Evolutionary conservation across 2,888 invertebrate species (phyloP).

Genomic region (Congeria kusceri): DNA sequence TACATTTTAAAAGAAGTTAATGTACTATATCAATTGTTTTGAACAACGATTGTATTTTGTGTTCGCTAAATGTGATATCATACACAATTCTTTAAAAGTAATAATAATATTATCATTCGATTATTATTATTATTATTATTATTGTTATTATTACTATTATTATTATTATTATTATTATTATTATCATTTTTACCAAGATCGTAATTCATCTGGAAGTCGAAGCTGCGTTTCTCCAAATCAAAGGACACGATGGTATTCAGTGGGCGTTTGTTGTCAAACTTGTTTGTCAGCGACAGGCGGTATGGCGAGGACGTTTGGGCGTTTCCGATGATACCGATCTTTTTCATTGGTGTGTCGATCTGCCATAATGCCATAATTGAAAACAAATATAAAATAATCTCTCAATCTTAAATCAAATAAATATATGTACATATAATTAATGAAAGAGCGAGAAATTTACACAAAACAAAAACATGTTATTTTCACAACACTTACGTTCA

Average conservation of each 20-base stretch:
- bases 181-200: constrained; percentile 55
- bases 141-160: too few species aligned
- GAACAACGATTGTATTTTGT: too few species aligned
- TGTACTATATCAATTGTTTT: too few species aligned
- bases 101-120: too few species aligned
- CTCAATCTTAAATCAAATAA: not conserved
- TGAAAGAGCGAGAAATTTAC: too few species aligned
- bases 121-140: too few species aligned
- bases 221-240: constrained; percentile 46
- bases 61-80: too few species aligned
- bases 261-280: constrained; percentile 59
- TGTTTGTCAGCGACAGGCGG: constrained; percentile 54
- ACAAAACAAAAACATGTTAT: not conserved
- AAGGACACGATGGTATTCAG: constrained; percentile 60
- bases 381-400: not conserved
- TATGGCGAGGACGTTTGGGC: constrained; percentile 59
- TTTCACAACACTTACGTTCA: constrained; percentile 65
- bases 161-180: too few species aligned
- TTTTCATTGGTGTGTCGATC: constrained; percentile 71
- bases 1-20: too few species aligned
- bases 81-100: too few species aligned
- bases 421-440: too few species aligned
- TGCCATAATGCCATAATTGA: constrained; percentile 43
- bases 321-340: constrained; percentile 65
- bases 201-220: constrained; percentile 64